Evolutionary conservation across 2,113 vertebrate genomes (phyloP).

Genomic region (Gobius niger): DNA sequence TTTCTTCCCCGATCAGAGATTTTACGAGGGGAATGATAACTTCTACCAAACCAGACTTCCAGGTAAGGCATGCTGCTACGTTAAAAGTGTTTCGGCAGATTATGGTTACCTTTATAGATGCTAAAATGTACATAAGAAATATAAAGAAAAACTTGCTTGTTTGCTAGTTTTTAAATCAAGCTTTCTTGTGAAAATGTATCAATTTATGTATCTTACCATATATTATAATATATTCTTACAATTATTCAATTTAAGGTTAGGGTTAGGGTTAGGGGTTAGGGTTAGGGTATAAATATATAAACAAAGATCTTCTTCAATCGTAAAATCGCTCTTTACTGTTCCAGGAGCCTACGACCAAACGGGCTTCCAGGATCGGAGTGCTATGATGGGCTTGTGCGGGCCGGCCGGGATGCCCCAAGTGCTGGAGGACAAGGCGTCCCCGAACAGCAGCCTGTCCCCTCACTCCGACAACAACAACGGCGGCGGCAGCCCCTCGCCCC

Average conservation of each 20-base stretch:
- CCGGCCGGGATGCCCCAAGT: slow-evolving; percentile 67
- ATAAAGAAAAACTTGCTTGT: no score
- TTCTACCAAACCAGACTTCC: slow-evolving; percentile 86
- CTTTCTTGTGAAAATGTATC: no score
- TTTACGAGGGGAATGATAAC: slow-evolving; percentile 89
- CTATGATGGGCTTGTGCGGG: slow-evolving; percentile 83
- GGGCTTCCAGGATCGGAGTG: slow-evolving; percentile 83
- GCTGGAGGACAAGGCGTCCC: slow-evolving; percentile 88
- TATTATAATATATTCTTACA: no score
- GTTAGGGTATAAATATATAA: no score
- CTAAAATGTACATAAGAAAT: no score
- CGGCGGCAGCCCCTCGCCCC: slow-evolving; percentile 58
- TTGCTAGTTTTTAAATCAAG: no score
- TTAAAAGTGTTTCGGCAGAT: no score
- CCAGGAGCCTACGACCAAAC: slow-evolving; percentile 80
- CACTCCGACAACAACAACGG: slow-evolving; percentile 65
- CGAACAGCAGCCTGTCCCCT: slow-evolving; percentile 74
- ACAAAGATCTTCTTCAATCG: no score
- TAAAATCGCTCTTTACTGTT: not conserved
- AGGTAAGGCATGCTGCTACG: not conserved
- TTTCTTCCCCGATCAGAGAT: slow-evolving; percentile 94
- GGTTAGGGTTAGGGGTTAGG: no score
- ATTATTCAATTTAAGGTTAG: no score
- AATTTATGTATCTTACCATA: no score
- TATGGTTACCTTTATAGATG: no score